Percentiles rank a stretch among this genome's conserved stretches.
Conservation (phyloP, 2,113 vertebrate species). For the Pitta sordida region DNA sequence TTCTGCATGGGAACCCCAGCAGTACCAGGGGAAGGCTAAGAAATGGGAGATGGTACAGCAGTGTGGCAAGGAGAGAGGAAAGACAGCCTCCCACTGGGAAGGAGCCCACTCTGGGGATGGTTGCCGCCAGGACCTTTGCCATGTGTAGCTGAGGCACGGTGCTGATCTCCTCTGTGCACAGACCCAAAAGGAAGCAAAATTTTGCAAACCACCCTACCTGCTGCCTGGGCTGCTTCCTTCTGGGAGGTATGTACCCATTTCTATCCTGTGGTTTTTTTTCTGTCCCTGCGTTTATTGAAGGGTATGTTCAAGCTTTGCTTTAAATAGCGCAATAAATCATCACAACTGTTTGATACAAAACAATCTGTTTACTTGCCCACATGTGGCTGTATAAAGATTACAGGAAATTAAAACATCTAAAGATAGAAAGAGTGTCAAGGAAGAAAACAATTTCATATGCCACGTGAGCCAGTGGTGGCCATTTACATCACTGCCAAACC, state of each 20-base stretch:
- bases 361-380: slow-evolving; percentile 12
- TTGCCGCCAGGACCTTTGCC: not conserved
- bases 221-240: not conserved
- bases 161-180: rapidly evolving
- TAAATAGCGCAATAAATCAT: not conserved
- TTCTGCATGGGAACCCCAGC: not conserved
- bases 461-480: not conserved
- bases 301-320: not conserved
- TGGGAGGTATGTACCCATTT: not conserved
- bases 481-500: not conserved
- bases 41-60: not conserved
- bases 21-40: not conserved
- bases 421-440: not conserved
- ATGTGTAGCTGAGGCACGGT: rapidly evolving
- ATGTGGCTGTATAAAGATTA: not conserved
- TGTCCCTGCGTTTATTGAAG: not conserved
- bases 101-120: rapidly evolving
- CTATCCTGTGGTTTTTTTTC: too few relatives aligned
- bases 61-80: not conserved
- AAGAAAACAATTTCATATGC: not conserved
- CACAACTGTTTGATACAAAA: not conserved
- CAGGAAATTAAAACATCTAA: not conserved
- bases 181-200: not conserved
- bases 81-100: rapidly evolving
- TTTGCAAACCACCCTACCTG: not conserved